Evolutionary conservation across 2,888 invertebrate species (phyloP), one percentile per base, ranked within the genome.

Genomic region (Lithophane socia): DNA sequence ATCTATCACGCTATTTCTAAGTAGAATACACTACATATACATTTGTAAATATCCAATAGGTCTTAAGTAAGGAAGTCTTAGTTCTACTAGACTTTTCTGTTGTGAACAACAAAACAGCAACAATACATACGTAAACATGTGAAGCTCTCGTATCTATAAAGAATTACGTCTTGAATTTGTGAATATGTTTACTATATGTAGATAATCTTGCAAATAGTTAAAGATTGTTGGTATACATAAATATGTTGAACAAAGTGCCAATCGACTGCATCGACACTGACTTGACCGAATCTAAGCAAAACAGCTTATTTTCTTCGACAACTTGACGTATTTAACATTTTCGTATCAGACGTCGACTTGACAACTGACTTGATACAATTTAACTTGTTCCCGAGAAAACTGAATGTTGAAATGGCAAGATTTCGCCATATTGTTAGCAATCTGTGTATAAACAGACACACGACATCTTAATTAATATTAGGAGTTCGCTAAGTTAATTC

Each of bases 381-480:
- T 47, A 68, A 71, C 63, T 81, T 29, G 76, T 56, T 68, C 42
- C 18, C 9, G 29, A 73, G 24, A 10, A 29, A 79, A 64, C 60
- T 54, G 47, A 47, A 73, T 77, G 44, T 77, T 42, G 82, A 61
- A 86, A 86, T 42, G 58, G 37, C 42, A 63, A 4, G 16, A 78
- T 83, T 68, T 78, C 84, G 58, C 21, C 49, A 86, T 52, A n/a
- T 60, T 58, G 56, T 75, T 68, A 29, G 52, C 63, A 42, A 60
- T 12, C n/a, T 67, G 54, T 52, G 42, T 16, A 37, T 61, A 68
- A 61, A 73, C 61, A 70, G 21, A 56, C 24, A 58, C 42, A 66
- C 42, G 63, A 73, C 73, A 73, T 77, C 54, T 60, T 67, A 73
- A 83, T 83, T 77, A 83, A 58, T 65, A 85, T 68, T 60, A 73